Percentiles rank a stretch among this genome's conserved stretches.
Conservation (phyloP, 2,888 invertebrate genomes). For the Drosophila fulvimacula region DNA sequence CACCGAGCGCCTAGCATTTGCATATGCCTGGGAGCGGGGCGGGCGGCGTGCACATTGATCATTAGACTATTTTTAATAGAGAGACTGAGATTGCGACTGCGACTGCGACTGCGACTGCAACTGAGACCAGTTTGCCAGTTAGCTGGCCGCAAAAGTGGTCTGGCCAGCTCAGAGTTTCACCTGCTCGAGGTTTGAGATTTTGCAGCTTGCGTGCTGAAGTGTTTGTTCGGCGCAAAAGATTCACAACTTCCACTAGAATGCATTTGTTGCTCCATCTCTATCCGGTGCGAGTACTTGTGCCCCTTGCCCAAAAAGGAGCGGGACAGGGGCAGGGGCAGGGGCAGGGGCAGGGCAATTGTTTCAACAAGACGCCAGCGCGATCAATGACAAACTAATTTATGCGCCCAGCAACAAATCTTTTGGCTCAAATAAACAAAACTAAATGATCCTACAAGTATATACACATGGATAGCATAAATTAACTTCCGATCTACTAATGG, state of each 20-base stretch:
- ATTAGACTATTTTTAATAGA: slow-evolving; percentile 80
- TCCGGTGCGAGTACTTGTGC: slow-evolving; percentile 38
- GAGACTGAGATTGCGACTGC: slow-evolving; percentile 39
- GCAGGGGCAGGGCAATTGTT: slow-evolving; percentile 18
- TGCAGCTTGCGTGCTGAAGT: slow-evolving; percentile 76
- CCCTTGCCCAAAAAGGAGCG: slow-evolving; percentile 2
- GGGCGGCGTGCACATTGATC: slow-evolving; percentile 55
- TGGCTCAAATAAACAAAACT: slow-evolving; percentile 74
- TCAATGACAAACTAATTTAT: slow-evolving; percentile 81
- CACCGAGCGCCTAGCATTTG: slow-evolving; percentile 54
- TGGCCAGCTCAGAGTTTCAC: slow-evolving; percentile 79
- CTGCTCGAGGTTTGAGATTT: slow-evolving; percentile 68
- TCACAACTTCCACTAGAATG: slow-evolving; percentile 45
- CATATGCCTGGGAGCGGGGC: slow-evolving; percentile 36
- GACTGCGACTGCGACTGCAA: slow-evolving; percentile 43
- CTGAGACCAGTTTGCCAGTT: slow-evolving; percentile 44
- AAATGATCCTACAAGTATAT: slow-evolving; percentile 50
- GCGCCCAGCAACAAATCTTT: slow-evolving; percentile 75
- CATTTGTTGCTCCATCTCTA: slow-evolving; percentile 56
- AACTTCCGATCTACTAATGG: slow-evolving; percentile 68
- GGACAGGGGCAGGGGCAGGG: neutral
- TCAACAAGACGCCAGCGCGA: slow-evolving; percentile 53
- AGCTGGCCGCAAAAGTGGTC: slow-evolving; percentile 72
- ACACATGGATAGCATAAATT: slow-evolving; percentile 66
- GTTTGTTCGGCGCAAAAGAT: slow-evolving; percentile 60